phyloP scores from a whole-genome alignment of 2,797 vertebrate species.

The Chrysocyon brachyurus region DNA sequence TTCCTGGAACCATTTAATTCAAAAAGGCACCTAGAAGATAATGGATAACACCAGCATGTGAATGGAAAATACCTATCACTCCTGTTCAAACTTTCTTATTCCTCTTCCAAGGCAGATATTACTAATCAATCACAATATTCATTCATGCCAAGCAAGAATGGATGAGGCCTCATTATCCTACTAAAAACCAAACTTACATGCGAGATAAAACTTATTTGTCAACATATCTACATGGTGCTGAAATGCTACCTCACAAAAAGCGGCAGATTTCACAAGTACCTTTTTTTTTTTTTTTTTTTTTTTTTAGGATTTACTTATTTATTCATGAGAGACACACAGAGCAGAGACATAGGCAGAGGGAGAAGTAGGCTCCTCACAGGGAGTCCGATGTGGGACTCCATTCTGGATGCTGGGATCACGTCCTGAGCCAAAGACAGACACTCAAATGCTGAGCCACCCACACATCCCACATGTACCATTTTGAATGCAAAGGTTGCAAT shows the following conservation, averaged over 20 bases:
- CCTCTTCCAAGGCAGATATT: constrained; percentile 56
- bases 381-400: no score
- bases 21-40: constrained; percentile 28
- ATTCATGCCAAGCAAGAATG: constrained; percentile 42
- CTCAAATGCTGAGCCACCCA: no score
- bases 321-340: no score
- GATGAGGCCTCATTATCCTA: constrained; percentile 13
- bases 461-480: neutral
- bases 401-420: no score
- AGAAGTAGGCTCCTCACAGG: no score
- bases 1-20: constrained; percentile 25
- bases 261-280: neutral
- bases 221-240: neutral
- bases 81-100: neutral
- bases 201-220: constrained; percentile 40
- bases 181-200: constrained; percentile 30
- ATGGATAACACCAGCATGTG: neutral
- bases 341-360: no score
- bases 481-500: neutral
- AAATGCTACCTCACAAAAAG: neutral
- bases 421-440: no score
- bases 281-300: neutral
- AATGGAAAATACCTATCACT: constrained; percentile 42
- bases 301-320: no score
- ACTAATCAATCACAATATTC: constrained; percentile 41